phyloP scores from a whole-genome alignment of 53 echinoderm and acorn worm species.

The Holothuria scabra region DNA sequence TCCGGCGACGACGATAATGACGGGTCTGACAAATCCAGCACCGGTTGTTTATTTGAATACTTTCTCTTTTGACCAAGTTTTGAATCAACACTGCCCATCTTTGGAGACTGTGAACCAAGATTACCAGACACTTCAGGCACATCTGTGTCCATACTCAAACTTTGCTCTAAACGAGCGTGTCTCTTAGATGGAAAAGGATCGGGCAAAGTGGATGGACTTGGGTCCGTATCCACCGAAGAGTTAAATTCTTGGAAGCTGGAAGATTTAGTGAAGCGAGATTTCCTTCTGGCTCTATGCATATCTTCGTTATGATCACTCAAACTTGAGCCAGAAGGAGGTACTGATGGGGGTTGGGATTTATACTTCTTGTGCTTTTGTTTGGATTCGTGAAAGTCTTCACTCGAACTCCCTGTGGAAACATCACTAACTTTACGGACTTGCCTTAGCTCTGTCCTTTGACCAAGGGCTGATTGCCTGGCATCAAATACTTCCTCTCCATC shows the following conservation, averaged over 20 bases:
- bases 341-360: background rate
- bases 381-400: slow-evolving; percentile 77
- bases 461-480: slow-evolving; percentile 11
- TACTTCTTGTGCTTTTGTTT: slow-evolving; percentile 34
- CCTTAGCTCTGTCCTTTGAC: slow-evolving; percentile 29
- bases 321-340: slow-evolving; percentile 36
- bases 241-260: slow-evolving; percentile 79
- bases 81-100: slow-evolving; percentile 71
- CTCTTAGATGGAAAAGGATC: slow-evolving; percentile 44
- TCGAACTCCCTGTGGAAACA: slow-evolving; percentile 89
- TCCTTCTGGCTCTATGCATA: slow-evolving; percentile 41
- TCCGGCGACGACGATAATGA: slow-evolving; percentile 55
- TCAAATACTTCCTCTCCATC: slow-evolving; percentile 85
- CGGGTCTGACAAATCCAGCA: slow-evolving; percentile 62
- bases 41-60: slow-evolving; percentile 66
- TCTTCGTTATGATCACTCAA: slow-evolving; percentile 58
- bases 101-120: slow-evolving; percentile 49
- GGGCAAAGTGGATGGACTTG: slow-evolving; percentile 16
- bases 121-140: slow-evolving; percentile 58
- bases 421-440: slow-evolving; percentile 82
- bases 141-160: slow-evolving; percentile 76
- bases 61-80: slow-evolving; percentile 87
- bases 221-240: slow-evolving; percentile 63
- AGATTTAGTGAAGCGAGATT: slow-evolving; percentile 69
- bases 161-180: slow-evolving; percentile 60